Percentiles rank a stretch among this genome's conserved stretches.
Conservation (phyloP, 2,113 vertebrate species). For the Nothoprocta perdicaria region DNA sequence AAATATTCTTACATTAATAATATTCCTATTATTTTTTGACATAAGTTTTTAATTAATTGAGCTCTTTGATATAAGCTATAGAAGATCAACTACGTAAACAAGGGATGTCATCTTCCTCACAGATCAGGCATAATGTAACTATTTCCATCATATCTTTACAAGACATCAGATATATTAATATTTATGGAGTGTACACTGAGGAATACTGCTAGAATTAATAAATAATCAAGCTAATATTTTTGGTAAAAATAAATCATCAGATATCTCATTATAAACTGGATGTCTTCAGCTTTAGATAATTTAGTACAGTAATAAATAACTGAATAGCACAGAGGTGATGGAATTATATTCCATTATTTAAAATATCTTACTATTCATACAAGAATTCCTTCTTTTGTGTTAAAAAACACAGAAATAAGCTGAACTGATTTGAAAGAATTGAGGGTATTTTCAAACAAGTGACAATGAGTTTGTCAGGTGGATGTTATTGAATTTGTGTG, state of each 20-base stretch:
- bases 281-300: slow-evolving; percentile 57
- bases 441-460: neutral
- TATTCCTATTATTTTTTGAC: slow-evolving; percentile 21
- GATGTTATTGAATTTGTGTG: neutral
- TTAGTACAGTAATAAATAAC: slow-evolving; percentile 73
- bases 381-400: neutral
- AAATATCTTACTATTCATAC: slow-evolving; percentile 31
- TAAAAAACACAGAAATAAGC: neutral
- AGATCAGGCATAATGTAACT: slow-evolving; percentile 50
- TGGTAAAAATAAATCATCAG: slow-evolving; percentile 75
- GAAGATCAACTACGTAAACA: slow-evolving; percentile 65
- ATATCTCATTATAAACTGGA: slow-evolving; percentile 64
- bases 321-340: slow-evolving; percentile 32
- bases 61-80: slow-evolving; percentile 46
- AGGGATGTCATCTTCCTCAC: slow-evolving; percentile 41
- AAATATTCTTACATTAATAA: slow-evolving; percentile 2
- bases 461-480: neutral
- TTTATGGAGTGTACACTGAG: slow-evolving; percentile 75
- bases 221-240: slow-evolving; percentile 80
- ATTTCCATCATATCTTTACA: slow-evolving; percentile 44
- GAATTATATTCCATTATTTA: slow-evolving; percentile 59
- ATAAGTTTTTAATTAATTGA: slow-evolving; percentile 68
- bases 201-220: slow-evolving; percentile 77
- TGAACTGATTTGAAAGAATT: neutral
- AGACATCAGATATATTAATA: slow-evolving; percentile 76